A percentile compares a stretch with the other conserved stretches of the same genome.
Evolutionary conservation across 2,888 invertebrate genomes (phyloP).

Genomic region (Drosophila mimica): DNA sequence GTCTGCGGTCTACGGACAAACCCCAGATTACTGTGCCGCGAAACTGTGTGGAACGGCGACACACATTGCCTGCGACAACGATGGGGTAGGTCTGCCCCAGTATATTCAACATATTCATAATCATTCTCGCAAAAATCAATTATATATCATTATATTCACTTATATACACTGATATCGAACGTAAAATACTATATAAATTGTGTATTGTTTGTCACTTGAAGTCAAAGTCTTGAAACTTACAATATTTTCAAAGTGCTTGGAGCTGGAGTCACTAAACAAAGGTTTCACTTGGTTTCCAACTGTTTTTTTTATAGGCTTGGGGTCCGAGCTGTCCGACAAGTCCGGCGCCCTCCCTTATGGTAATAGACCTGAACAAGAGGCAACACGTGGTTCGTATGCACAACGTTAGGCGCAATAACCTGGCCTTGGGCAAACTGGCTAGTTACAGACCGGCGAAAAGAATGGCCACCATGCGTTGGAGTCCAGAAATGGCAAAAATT

Average conservation of each 20-base stretch:
- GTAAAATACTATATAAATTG: too few species aligned
- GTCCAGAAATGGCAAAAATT: constrained; percentile 46
- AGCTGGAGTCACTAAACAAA: too few species aligned
- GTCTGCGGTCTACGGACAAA: constrained; percentile 14
- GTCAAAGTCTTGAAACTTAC: too few species aligned
- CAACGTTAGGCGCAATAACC: constrained; percentile 39
- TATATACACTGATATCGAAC: too few species aligned
- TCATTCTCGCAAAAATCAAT: neutral
- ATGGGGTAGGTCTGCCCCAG: constrained; percentile 35
- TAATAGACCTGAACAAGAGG: neutral
- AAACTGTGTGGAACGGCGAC: constrained; percentile 31
- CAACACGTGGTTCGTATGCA: constrained; percentile 28
- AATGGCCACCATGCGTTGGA: constrained; percentile 63
- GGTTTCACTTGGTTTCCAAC: neutral
- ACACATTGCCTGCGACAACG: constrained; percentile 59
- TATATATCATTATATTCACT: neutral
- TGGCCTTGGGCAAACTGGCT: constrained; percentile 40
- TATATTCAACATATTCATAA: neutral
- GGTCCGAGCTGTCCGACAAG: constrained; percentile 35
- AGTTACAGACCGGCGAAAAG: constrained; percentile 33
- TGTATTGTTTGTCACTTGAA: too few species aligned
- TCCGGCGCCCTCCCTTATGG: constrained; percentile 30
- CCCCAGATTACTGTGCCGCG: constrained; percentile 42
- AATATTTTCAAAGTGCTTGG: too few species aligned
- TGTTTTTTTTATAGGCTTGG: constrained; percentile 36